Evolutionary conservation across 1,140 invertebrate species (phyloP), one percentile per base, ranked within the genome.

Genomic region (Anagrus nilaparvatae): DNA sequence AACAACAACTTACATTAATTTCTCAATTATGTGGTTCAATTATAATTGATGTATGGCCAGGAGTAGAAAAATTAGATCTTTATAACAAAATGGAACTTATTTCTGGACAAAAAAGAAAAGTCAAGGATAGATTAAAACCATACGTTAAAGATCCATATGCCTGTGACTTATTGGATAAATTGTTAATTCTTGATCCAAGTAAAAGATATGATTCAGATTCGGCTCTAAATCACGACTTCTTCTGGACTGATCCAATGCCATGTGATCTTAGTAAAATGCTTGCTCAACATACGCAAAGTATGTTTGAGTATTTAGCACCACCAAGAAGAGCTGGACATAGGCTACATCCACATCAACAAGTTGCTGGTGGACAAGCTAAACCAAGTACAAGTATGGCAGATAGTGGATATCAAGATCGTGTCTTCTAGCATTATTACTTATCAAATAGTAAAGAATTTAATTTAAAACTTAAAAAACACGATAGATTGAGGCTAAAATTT

Each of bases 11-110:
- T 1, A 89, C 84, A 9, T 71, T 97, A 9, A 99, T 99, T 43
- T 91, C 86, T 1, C 92, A 97, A 59, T 67, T 99, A 8, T 99
- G 95, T 71, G 97, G 97, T 0, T 92, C 91, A 0, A 97, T 99
- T 35, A 91, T 81, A 0, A 79, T 89, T 0, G 87, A 94, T 50
- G 81, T 88, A 1, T 98, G 96, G 95, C 91, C 94, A 0, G 89
- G 84, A 1, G 92, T 97, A 1, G 91, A 97, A 53, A 82, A 81
- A 56, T 67, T 99, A 13, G 93, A 97, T 50, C 64, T 97, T 1
- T 99, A 83, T 61, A 84, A 77, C 34, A 91, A 90, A 63, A 81
- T 98, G 72, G 87, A 97, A 49, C 65, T 98, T 35, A 83, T 86
- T 2, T 87, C 89, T 61, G 84, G 83, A 35, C 88, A 94, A 58